Evolutionary conservation across 2,888 invertebrate genomes (phyloP).

Genomic region (Protodeltote pygarga): DNA sequence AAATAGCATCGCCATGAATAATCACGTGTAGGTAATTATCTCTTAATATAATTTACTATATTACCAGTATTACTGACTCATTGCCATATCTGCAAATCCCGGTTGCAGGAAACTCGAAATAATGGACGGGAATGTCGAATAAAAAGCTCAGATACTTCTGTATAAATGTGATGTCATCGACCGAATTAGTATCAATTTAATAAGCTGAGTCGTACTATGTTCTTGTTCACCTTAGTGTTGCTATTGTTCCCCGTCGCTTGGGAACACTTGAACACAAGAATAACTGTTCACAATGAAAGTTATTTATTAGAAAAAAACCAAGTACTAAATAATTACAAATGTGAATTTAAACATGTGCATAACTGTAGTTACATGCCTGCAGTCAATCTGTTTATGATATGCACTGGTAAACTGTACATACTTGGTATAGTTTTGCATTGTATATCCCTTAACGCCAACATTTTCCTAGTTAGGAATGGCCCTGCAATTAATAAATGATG

Average conservation of each 20-base stretch:
- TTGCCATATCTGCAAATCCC: conserved; percentile 35
- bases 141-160: conserved; percentile 19
- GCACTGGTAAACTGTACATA: too few species aligned
- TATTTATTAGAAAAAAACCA: neutral
- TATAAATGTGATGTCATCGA: conserved; percentile 42
- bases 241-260: conserved; percentile 15
- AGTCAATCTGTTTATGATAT: too few species aligned
- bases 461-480: too few species aligned
- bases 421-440: too few species aligned
- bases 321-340: too few species aligned
- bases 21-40: conserved; percentile 31
- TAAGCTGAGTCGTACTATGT: conserved; percentile 23
- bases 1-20: conserved; percentile 24
- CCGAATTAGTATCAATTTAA: conserved; percentile 33
- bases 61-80: conserved; percentile 23
- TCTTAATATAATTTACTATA: conserved; percentile 35
- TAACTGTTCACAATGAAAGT: conserved; percentile 9
- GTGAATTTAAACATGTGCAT: too few species aligned
- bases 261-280: conserved; percentile 10
- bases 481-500: too few species aligned
- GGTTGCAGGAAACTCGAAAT: conserved; percentile 43
- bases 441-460: too few species aligned
- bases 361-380: too few species aligned
- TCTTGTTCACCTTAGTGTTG: conserved; percentile 28
- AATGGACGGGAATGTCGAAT: conserved; percentile 31